Percentiles rank a stretch among this genome's conserved stretches.
phyloP scores from a whole-genome alignment of 2,113 vertebrate genomes.

The Carassius gibelio region DNA sequence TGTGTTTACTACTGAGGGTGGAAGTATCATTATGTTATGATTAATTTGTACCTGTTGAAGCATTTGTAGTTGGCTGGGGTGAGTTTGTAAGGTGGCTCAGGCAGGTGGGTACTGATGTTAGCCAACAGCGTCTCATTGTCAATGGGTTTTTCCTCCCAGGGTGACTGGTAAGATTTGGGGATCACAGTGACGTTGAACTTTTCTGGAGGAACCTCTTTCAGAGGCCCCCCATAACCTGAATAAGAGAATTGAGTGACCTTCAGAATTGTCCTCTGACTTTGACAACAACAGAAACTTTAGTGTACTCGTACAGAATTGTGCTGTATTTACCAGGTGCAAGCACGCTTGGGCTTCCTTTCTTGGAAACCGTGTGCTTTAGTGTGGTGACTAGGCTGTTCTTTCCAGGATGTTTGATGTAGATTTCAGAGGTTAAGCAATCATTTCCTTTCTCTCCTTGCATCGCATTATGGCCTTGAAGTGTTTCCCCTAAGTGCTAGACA shows the following conservation, averaged over 20 bases:
- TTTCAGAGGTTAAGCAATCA: conserved; percentile 66
- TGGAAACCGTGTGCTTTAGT: conserved; percentile 76
- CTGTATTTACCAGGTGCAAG: conserved; percentile 84
- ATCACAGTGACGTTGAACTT: conserved; percentile 92
- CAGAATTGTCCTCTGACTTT: background rate
- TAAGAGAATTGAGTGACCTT: background rate
- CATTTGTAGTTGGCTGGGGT: conserved; percentile 72
- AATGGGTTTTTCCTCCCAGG: conserved; percentile 79
- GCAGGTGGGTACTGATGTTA: conserved; percentile 47
- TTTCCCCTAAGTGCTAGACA: conserved; percentile 4
- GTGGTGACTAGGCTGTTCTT: conserved; percentile 73
- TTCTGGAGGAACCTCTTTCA: conserved; percentile 85
- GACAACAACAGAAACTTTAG: background rate
- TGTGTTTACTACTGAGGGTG: background rate
- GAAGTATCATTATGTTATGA: background rate
- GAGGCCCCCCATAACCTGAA: conserved; percentile 86
- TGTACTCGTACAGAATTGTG: background rate
- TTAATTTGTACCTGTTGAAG: conserved; percentile 88
- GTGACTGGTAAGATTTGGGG: conserved; percentile 89
- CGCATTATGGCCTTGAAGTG: background rate
- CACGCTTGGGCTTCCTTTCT: conserved; percentile 76
- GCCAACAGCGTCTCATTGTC: conserved; percentile 55
- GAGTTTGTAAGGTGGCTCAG: conserved; percentile 64
- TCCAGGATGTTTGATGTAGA: conserved; percentile 65
- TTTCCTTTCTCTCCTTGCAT: conserved; percentile 67